Percentiles rank a stretch among this genome's conserved stretches.
These are phyloP conservation scores for Microcebus tavaratra DNA, from an alignment of 2,113 vertebrate species.

Conservation along the genomic window DNA sequence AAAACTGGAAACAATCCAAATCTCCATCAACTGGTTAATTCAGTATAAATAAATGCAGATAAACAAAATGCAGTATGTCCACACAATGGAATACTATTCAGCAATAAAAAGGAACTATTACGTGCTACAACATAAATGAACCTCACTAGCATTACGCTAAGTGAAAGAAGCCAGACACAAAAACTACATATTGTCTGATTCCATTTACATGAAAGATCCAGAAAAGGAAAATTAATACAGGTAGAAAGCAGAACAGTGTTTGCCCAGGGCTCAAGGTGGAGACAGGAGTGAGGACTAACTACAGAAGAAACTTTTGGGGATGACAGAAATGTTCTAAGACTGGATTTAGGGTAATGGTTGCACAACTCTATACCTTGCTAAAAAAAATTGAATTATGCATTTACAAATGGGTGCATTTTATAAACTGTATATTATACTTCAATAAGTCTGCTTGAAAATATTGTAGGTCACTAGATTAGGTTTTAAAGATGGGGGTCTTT, in stretches of 20 bases:
- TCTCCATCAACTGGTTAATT: background rate
- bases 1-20: conserved; percentile 38
- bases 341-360: background rate
- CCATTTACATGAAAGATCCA: background rate
- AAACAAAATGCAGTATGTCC: background rate
- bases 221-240: background rate
- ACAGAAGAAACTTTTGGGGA: background rate
- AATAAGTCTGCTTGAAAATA: conserved; percentile 22
- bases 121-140: background rate
- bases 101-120: background rate
- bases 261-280: background rate
- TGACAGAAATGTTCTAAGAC: background rate
- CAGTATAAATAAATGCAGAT: background rate
- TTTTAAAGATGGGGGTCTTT: background rate
- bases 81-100: background rate
- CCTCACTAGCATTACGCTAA: background rate
- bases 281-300: background rate
- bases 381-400: background rate
- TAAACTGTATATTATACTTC: conserved; percentile 2
- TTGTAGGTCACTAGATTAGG: background rate
- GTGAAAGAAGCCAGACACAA: background rate
- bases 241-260: background rate
- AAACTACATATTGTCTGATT: background rate
- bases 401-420: background rate
- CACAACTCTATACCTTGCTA: background rate